These are phyloP conservation scores for Diadegma fenestrale DNA, from an alignment of 2,888 invertebrate species.

Conservation along the genomic window DNA sequence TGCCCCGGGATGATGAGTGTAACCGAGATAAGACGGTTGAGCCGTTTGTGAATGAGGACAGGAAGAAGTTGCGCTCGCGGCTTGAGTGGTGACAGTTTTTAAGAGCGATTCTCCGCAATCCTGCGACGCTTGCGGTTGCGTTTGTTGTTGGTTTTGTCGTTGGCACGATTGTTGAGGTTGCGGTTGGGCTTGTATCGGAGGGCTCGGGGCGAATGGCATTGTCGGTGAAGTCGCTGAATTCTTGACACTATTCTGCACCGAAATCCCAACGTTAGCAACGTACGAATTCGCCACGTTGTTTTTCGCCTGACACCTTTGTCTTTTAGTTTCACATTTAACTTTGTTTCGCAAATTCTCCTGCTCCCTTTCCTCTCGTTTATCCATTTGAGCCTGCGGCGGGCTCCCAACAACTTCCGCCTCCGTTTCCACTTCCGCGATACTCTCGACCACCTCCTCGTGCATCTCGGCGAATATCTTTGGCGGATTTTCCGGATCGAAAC, in stretches of 20 bases:
- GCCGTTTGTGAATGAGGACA: conserved; percentile 77
- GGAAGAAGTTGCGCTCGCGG: conserved; percentile 48
- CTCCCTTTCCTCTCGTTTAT: conserved; percentile 58
- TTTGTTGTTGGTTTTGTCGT: conserved; percentile 48
- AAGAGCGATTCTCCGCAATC: conserved; percentile 78
- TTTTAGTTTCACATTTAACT: conserved; percentile 72
- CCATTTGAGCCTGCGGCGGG: conserved; percentile 17
- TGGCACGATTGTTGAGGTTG: conserved; percentile 58
- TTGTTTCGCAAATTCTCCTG: conserved; percentile 59
- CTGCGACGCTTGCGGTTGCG: conserved; percentile 67
- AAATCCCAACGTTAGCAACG: background rate
- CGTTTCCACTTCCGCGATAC: conserved; percentile 61
- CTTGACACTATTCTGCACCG: conserved; percentile 72
- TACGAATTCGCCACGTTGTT: conserved; percentile 35
- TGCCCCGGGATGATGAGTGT: conserved; percentile 56
- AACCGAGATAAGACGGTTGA: conserved; percentile 72
- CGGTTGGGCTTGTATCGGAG: conserved; percentile 68
- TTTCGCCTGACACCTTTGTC: conserved; percentile 69
- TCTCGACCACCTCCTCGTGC: conserved; percentile 70
- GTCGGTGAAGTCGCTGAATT: conserved; percentile 82
- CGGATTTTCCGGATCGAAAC: conserved; percentile 91
- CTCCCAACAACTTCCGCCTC: conserved; percentile 31
- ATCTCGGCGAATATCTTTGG: conserved; percentile 84
- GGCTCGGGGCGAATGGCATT: conserved; percentile 78
- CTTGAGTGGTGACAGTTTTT: conserved; percentile 77